Evolutionary conservation across 2,797 vertebrate species (phyloP).

Genomic region (Acanthurus tractus): DNA sequence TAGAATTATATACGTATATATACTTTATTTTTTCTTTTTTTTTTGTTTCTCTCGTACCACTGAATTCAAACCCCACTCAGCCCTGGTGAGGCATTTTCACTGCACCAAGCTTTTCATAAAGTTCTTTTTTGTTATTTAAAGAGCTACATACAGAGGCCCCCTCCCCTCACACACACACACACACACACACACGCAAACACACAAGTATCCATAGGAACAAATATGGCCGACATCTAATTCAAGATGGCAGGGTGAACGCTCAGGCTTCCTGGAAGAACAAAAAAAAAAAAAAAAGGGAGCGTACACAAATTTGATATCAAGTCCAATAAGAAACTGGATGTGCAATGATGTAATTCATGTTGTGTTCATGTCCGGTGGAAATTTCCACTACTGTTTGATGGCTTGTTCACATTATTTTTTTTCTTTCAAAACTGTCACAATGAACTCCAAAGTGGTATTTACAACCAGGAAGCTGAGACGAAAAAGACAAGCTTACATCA

Average conservation of each 20-base stretch:
- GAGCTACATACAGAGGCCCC: slow-evolving; percentile 79
- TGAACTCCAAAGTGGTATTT: slow-evolving; percentile 29
- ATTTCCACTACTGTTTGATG: slow-evolving; percentile 17
- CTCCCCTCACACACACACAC: slow-evolving; percentile 25
- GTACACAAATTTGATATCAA: slow-evolving; percentile 30
- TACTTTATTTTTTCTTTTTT: slow-evolving; percentile 52
- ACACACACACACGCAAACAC: slow-evolving; percentile 41
- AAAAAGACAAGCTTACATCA: slow-evolving; percentile 59
- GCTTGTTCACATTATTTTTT: slow-evolving; percentile 26
- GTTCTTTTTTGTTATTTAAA: slow-evolving; percentile 69
- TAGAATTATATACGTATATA: slow-evolving; percentile 79
- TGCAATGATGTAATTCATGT: slow-evolving; percentile 15
- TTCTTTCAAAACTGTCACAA: slow-evolving; percentile 7
- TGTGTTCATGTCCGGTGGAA: slow-evolving; percentile 19
- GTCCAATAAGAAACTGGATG: slow-evolving; percentile 19
- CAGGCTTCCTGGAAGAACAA: slow-evolving; percentile 63
- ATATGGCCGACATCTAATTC: slow-evolving; percentile 77
- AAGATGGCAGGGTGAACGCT: slow-evolving; percentile 71
- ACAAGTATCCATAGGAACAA: slow-evolving; percentile 78
- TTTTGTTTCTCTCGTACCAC: slow-evolving; percentile 52
- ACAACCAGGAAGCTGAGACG: slow-evolving; percentile 68
- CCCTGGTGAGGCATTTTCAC: slow-evolving; percentile 54
- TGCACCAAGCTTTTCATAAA: slow-evolving; percentile 62
- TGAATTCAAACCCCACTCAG: slow-evolving; percentile 55
- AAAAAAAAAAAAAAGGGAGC: slow-evolving; percentile 5